Conservation (phyloP, 2,888 invertebrate species). For the Ophion ventricosus region DNA sequence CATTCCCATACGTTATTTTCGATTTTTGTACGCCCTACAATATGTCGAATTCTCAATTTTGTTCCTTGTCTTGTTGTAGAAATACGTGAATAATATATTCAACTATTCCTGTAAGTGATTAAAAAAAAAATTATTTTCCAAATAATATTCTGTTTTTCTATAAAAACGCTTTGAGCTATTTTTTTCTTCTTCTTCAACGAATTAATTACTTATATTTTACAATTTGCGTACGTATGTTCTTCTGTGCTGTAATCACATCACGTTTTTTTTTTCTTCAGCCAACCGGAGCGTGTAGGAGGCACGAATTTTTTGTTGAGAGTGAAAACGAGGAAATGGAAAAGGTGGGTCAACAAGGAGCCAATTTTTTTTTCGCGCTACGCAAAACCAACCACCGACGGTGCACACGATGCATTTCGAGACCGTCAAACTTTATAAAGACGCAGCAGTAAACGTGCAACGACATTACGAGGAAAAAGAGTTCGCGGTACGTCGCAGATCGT, state of each 20-base stretch:
- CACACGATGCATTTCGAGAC: constrained; percentile 6
- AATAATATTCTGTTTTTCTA: neutral
- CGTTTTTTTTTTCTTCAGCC: too few relatives aligned
- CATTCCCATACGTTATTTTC: too few relatives aligned
- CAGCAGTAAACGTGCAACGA: neutral
- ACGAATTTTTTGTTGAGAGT: too few relatives aligned
- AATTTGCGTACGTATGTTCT: too few relatives aligned
- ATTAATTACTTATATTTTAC: neutral
- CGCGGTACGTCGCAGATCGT: constrained; percentile 29
- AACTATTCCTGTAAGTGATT: neutral
- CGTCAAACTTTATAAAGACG: neutral
- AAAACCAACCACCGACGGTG: neutral
- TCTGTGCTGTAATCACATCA: too few relatives aligned
- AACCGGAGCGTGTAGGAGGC: too few relatives aligned
- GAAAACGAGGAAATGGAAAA: neutral
- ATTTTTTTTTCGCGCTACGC: constrained; percentile 10
- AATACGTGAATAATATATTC: neutral
- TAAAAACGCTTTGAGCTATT: neutral
- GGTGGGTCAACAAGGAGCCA: constrained; percentile 1
- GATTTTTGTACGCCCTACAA: too few relatives aligned
- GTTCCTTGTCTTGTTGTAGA: too few relatives aligned
- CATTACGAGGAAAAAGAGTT: neutral
- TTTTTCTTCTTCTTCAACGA: neutral
- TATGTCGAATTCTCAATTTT: too few relatives aligned
- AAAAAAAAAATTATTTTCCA: neutral